Percentiles rank a stretch among this genome's conserved stretches.
Evolutionary conservation across 2,797 vertebrate genomes (phyloP).

Genomic region (Chelmon rostratus): DNA sequence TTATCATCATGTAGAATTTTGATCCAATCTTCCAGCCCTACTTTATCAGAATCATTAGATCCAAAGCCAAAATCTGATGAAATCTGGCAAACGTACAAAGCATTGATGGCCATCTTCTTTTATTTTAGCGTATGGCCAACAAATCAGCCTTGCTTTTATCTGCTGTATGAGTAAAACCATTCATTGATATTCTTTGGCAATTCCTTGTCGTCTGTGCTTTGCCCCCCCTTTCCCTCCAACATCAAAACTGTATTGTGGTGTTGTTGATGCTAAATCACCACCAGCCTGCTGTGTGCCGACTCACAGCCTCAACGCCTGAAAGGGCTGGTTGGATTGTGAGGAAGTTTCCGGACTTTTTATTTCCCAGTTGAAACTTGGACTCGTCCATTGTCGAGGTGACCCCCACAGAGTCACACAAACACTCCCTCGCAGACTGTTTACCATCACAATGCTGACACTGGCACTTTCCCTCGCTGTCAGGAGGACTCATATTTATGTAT

Average conservation of each 20-base stretch:
- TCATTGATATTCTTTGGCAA: slow-evolving; percentile 41
- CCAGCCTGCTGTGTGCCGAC: slow-evolving; percentile 54
- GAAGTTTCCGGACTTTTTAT: slow-evolving; percentile 70
- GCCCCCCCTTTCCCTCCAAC: not conserved
- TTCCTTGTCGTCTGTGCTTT: slow-evolving; percentile 26
- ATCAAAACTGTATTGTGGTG: slow-evolving; percentile 38
- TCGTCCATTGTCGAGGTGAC: slow-evolving; percentile 69
- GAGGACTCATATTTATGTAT: slow-evolving; percentile 78
- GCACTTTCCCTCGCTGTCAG: slow-evolving; percentile 76
- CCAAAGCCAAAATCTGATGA: not conserved
- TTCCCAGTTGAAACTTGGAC: slow-evolving; percentile 56
- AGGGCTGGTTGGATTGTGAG: slow-evolving; percentile 50
- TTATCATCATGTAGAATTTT: not conserved
- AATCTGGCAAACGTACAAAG: slow-evolving; percentile 8
- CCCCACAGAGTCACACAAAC: slow-evolving; percentile 73
- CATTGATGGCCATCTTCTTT: not conserved
- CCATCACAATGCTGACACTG: slow-evolving; percentile 80
- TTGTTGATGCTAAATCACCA: slow-evolving; percentile 44
- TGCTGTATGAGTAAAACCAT: slow-evolving; percentile 18
- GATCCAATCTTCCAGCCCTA: not conserved
- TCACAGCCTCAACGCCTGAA: slow-evolving; percentile 45
- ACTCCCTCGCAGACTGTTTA: slow-evolving; percentile 73
- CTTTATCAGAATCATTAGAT: not conserved
- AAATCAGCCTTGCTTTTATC: slow-evolving; percentile 9
- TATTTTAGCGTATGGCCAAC: slow-evolving; percentile 3